These are phyloP conservation scores for Telmatherina bonti DNA, from an alignment of 2,797 vertebrate genomes.

Conservation along the genomic window DNA sequence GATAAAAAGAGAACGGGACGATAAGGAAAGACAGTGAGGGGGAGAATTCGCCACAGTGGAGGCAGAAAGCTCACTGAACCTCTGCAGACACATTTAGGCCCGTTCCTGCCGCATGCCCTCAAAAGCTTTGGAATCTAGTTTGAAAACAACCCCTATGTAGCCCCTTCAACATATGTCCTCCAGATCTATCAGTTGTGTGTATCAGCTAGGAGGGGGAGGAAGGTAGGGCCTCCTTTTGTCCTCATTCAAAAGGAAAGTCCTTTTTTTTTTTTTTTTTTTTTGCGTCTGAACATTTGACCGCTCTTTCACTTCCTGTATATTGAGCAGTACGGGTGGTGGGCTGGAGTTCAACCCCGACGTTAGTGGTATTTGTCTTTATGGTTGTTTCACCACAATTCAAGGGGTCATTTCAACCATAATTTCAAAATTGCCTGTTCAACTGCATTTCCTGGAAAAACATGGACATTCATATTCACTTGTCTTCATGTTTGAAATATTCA, in stretches of 20 bases:
- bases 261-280: too few relatives aligned
- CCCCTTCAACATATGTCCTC: conserved; percentile 52
- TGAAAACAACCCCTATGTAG: conserved; percentile 47
- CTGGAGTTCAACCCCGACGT: conserved; percentile 40
- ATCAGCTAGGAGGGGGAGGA: not conserved
- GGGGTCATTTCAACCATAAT: conserved; percentile 54
- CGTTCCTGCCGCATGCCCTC: conserved; percentile 33
- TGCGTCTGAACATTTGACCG: conserved; percentile 36
- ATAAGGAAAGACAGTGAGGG: conserved; percentile 25
- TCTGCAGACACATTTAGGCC: conserved; percentile 29
- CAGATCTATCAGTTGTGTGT: conserved; percentile 50
- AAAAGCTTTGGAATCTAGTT: conserved; percentile 58
- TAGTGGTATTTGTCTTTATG: conserved; percentile 33
- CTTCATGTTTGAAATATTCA: conserved; percentile 27
- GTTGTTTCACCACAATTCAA: conserved; percentile 53
- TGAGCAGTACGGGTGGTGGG: conserved; percentile 32
- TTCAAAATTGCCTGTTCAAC: conserved; percentile 57
- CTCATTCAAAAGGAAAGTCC: conserved; percentile 41
- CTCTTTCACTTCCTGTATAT: conserved; percentile 39
- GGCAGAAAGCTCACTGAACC: conserved; percentile 48
- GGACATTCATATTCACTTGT: conserved; percentile 34
- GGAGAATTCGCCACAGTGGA: conserved; percentile 52
- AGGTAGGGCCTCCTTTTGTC: conserved; percentile 10
- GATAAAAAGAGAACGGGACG: conserved; percentile 26
- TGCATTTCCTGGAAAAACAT: conserved; percentile 54